phyloP scores from a whole-genome alignment of 2,113 vertebrate species.

The Nothocercus nigrocapillus region DNA sequence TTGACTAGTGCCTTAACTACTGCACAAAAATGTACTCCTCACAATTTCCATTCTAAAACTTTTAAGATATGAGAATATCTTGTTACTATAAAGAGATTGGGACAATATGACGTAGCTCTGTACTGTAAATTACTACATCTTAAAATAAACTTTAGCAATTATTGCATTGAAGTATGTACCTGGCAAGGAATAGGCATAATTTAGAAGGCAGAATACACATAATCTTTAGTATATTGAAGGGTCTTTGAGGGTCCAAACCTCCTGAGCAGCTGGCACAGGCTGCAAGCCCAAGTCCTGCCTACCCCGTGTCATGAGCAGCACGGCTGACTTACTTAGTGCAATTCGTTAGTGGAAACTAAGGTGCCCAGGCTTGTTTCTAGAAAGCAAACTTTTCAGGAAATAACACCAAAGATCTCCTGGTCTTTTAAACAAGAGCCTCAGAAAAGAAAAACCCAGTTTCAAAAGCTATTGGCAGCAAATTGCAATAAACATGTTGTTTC shows the following conservation, averaged over 20 bases:
- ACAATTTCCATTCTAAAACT: not conserved
- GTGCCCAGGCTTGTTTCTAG: not conserved
- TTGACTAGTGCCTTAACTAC: not conserved
- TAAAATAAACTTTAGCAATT: slow-evolving; percentile 63
- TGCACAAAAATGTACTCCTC: not conserved
- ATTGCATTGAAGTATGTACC: slow-evolving; percentile 39
- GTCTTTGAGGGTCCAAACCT: slow-evolving; percentile 47
- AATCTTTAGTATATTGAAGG: slow-evolving; percentile 47
- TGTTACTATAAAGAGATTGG: slow-evolving; percentile 22
- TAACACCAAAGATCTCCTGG: slow-evolving; percentile 53
- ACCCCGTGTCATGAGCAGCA: not conserved
- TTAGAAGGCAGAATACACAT: not conserved
- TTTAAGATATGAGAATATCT: slow-evolving; percentile 42
- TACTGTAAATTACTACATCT: slow-evolving; percentile 49
- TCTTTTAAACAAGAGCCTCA: slow-evolving; percentile 39
- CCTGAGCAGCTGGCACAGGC: slow-evolving; percentile 12
- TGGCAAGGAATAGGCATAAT: slow-evolving; percentile 16
- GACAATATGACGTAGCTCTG: slow-evolving; percentile 17
- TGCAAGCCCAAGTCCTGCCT: slow-evolving; percentile 21
- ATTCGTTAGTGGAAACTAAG: not conserved
- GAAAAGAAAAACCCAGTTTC: slow-evolving; percentile 38
- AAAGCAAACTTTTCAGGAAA: slow-evolving; percentile 66
- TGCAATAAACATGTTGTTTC: not conserved
- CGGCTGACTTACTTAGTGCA: slow-evolving; percentile 24
- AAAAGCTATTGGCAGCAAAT: slow-evolving; percentile 26